phyloP scores from a whole-genome alignment of 2,797 vertebrate species.

The Thalassophryne amazonica region DNA sequence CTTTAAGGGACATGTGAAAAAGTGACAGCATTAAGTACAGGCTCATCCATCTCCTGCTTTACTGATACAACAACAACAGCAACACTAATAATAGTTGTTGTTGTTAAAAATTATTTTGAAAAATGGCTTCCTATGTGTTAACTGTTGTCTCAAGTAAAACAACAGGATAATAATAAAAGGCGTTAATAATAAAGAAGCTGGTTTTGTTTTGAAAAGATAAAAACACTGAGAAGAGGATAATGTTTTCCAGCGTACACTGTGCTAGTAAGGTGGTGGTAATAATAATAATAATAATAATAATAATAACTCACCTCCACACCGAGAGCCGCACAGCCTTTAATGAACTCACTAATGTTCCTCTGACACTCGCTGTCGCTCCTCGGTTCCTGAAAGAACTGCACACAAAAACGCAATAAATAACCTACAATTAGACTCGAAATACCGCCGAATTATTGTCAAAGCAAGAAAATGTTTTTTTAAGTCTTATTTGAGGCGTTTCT shows the following conservation, averaged over 20 bases:
- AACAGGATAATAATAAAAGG: no score
- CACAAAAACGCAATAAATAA: constrained; percentile 3
- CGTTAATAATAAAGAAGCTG: no score
- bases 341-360: constrained; percentile 90
- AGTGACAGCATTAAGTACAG: no score
- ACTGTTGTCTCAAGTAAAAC: no score
- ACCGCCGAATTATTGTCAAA: rapidly evolving
- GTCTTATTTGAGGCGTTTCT: constrained; percentile 9
- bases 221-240: no score
- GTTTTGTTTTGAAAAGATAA: no score
- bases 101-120: no score
- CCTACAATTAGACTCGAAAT: rapidly evolving
- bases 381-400: constrained; percentile 89
- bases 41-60: no score
- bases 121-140: no score
- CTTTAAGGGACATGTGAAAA: no score
- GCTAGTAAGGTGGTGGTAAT: background rate
- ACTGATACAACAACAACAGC: no score
- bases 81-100: no score
- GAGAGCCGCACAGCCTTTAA: constrained; percentile 86
- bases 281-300: background rate
- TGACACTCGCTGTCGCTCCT: constrained; percentile 88
- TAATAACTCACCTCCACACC: constrained; percentile 86
- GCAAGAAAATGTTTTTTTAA: background rate
- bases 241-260: background rate